Evolutionary conservation across 2,797 vertebrate species (phyloP).

Genomic region (Toxotes lorentzi): DNA sequence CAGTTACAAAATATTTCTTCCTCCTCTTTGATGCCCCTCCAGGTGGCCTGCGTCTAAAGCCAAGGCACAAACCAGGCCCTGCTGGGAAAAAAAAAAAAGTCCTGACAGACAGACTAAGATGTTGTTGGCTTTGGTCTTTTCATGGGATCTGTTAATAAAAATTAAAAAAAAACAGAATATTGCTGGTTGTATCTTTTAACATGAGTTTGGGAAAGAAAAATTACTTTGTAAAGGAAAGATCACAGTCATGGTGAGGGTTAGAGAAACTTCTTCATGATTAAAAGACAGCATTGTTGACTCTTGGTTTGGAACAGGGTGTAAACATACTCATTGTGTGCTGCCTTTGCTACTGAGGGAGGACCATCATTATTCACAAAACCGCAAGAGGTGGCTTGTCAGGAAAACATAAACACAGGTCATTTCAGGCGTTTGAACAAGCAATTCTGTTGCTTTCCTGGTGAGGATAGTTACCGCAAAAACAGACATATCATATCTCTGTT

Average conservation of each 20-base stretch:
- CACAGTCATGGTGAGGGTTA: background rate
- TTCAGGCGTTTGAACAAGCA: constrained; percentile 36
- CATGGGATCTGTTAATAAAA: constrained; percentile 11
- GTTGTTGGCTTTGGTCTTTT: constrained; percentile 2
- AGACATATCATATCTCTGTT: constrained; percentile 25
- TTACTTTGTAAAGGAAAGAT: background rate
- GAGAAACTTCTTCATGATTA: constrained; percentile 25
- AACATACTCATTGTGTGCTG: constrained; percentile 12
- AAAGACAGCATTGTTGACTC: constrained; percentile 27
- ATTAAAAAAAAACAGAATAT: background rate
- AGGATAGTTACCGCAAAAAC: constrained; percentile 3
- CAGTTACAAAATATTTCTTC: background rate
- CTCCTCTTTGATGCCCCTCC: background rate
- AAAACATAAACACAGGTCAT: constrained; percentile 42
- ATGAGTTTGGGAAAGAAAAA: constrained; percentile 27
- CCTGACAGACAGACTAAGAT: background rate
- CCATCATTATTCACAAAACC: constrained; percentile 50
- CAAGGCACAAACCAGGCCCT: background rate
- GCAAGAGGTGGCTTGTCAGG: constrained; percentile 14
- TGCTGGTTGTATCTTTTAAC: background rate
- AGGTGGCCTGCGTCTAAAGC: background rate
- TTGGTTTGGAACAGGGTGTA: background rate
- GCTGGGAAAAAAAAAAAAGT: background rate
- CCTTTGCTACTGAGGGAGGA: constrained; percentile 20
- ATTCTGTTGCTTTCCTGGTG: constrained; percentile 37